phyloP scores from a whole-genome alignment of 2,888 invertebrate genomes.

The Drepana falcataria region DNA sequence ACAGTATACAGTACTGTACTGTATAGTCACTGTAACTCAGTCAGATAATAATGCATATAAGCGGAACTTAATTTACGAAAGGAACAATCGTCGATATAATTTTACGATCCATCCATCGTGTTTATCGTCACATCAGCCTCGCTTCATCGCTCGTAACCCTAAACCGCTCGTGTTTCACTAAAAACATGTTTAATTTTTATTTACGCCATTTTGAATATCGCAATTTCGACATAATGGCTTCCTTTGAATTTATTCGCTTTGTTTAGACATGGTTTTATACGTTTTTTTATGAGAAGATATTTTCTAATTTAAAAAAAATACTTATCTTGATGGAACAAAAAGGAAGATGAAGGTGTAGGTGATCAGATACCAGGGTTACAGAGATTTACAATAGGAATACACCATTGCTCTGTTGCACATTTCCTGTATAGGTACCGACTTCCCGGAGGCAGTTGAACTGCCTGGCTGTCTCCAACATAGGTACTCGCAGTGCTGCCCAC shows the following conservation, averaged over 20 bases:
- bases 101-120: slow-evolving; percentile 33
- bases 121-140: slow-evolving; percentile 29
- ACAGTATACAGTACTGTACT: too few species aligned
- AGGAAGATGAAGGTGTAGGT: too few species aligned
- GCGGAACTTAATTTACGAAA: slow-evolving; percentile 29
- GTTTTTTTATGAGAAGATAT: slow-evolving; percentile 9
- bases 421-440: too few species aligned
- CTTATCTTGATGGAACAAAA: too few species aligned
- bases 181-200: slow-evolving; percentile 1
- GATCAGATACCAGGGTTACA: too few species aligned
- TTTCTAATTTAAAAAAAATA: slow-evolving; percentile 13
- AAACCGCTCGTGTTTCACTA: slow-evolving; percentile 9
- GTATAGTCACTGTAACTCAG: too few species aligned
- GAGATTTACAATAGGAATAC: too few species aligned
- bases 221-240: not conserved
- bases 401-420: too few species aligned
- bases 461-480: too few species aligned
- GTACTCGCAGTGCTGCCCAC: too few species aligned
- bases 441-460: too few species aligned
- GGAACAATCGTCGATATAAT: slow-evolving; percentile 36
- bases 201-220: not conserved
- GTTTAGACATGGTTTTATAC: slow-evolving; percentile 15
- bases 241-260: not conserved
- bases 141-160: slow-evolving; percentile 26
- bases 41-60: slow-evolving; percentile 10